A percentile compares a stretch with the other conserved stretches of the same genome.
Conservation (phyloP, 53 echinoderm and acorn worm species). For the Crossaster papposus region DNA sequence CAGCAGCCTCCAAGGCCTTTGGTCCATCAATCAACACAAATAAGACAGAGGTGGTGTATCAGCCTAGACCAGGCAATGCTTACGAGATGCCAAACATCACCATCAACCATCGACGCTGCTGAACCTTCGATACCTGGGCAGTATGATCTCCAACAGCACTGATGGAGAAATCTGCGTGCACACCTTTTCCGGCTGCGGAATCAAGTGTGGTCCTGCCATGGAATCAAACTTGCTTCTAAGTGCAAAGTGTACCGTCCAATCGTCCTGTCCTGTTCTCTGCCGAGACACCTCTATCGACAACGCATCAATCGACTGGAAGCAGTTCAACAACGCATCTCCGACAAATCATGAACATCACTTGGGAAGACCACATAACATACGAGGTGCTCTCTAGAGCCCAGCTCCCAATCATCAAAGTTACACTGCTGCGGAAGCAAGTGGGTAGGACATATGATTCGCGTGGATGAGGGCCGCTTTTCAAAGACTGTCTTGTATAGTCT, state of each 20-base stretch:
- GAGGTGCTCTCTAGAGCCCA: neutral
- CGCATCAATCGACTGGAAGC: neutral
- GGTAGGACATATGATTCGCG: neutral
- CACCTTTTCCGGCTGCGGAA: neutral
- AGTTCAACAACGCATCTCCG: neutral
- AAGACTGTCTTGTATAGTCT: neutral
- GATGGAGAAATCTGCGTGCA: neutral
- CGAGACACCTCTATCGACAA: conserved; percentile 22
- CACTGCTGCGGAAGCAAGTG: neutral
- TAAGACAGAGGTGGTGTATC: conserved; percentile 53
- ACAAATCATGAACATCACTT: neutral
- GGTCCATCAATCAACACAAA: conserved; percentile 37
- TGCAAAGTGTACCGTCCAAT: conserved; percentile 27
- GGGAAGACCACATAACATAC: neutral
- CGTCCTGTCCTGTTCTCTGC: conserved; percentile 14
- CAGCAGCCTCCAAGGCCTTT: neutral
- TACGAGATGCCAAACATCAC: neutral
- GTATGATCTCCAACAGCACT: too few relatives aligned
- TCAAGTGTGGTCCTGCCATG: neutral
- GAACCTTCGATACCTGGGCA: too few relatives aligned
- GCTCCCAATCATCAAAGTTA: conserved; percentile 6
- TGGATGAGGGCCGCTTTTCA: neutral
- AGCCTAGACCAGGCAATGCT: neutral
- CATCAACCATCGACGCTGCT: too few relatives aligned
- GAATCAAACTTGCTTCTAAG: conserved; percentile 7